These are phyloP conservation scores for Pterocles burchelli DNA, from an alignment of 2,113 vertebrate genomes.

Conservation along the genomic window DNA sequence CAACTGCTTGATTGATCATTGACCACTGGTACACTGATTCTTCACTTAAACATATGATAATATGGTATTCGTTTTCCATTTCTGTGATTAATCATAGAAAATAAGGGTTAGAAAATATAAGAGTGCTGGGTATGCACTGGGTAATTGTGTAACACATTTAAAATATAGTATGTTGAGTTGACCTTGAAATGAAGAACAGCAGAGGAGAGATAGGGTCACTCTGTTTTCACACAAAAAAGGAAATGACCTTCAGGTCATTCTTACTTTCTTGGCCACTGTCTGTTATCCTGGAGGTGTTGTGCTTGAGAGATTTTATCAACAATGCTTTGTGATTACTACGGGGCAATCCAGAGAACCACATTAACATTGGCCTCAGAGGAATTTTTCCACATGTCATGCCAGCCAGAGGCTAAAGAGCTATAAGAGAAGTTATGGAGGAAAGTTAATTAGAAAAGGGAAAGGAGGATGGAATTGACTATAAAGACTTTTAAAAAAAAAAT, in stretches of 20 bases:
- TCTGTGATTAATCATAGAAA: neutral
- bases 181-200: slow-evolving; percentile 48
- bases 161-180: neutral
- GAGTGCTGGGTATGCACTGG: neutral
- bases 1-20: neutral
- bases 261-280: slow-evolving; percentile 29
- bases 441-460: slow-evolving; percentile 70
- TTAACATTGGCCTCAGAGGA: slow-evolving; percentile 54
- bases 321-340: slow-evolving; percentile 18
- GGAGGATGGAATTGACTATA: neutral
- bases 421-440: slow-evolving; percentile 32
- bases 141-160: neutral
- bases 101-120: neutral
- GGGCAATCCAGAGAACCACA: slow-evolving; percentile 12
- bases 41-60: neutral
- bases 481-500: slow-evolving; percentile 33
- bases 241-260: slow-evolving; percentile 8
- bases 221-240: neutral
- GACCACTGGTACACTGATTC: neutral
- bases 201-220: neutral
- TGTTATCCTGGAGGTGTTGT: slow-evolving; percentile 41
- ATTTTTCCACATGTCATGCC: slow-evolving; percentile 7
- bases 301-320: slow-evolving; percentile 53
- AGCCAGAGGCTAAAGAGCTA: slow-evolving; percentile 42
- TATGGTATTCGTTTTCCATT: neutral